phyloP scores from a whole-genome alignment of 2,113 vertebrate species.

The Halichoeres trimaculatus region DNA sequence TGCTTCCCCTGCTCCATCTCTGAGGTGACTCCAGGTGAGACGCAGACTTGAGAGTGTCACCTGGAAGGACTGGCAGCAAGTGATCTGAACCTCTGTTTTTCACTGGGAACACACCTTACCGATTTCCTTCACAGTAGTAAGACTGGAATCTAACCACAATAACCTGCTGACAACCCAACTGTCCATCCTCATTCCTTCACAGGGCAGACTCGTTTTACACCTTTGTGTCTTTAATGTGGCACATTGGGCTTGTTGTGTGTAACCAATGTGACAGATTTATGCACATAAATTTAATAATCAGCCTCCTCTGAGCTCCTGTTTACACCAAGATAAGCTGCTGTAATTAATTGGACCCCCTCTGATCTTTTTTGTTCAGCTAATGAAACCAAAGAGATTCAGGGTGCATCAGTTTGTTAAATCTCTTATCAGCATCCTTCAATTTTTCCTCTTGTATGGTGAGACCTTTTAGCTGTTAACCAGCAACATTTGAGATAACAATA shows the following conservation, averaged over 20 bases:
- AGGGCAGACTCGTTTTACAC: constrained; percentile 46
- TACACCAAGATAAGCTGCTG: constrained; percentile 11
- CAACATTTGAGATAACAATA: no score
- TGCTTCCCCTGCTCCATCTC: constrained; percentile 68
- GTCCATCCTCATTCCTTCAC: constrained; percentile 56
- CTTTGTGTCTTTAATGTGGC: constrained; percentile 18
- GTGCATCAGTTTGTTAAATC: constrained; percentile 17
- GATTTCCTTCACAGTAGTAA: constrained; percentile 27
- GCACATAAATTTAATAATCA: constrained; percentile 36
- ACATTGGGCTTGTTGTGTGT: not conserved
- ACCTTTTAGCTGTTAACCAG: not conserved
- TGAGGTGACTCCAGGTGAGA: not conserved
- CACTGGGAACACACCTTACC: constrained; percentile 36
- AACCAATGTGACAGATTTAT: constrained; percentile 20
- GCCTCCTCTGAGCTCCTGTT: constrained; percentile 2
- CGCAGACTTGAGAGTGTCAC: not conserved
- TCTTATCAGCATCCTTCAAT: constrained; percentile 16
- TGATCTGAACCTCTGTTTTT: constrained; percentile 5
- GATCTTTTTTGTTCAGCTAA: constrained; percentile 32
- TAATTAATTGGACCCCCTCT: constrained; percentile 26
- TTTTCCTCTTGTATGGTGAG: not conserved
- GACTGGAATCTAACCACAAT: constrained; percentile 43
- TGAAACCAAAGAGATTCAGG: constrained; percentile 22
- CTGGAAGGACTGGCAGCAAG: not conserved
- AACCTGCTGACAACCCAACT: not conserved